Evolutionary conservation across 2,113 vertebrate species (phyloP).

Genomic region (Suncus etruscus): DNA sequence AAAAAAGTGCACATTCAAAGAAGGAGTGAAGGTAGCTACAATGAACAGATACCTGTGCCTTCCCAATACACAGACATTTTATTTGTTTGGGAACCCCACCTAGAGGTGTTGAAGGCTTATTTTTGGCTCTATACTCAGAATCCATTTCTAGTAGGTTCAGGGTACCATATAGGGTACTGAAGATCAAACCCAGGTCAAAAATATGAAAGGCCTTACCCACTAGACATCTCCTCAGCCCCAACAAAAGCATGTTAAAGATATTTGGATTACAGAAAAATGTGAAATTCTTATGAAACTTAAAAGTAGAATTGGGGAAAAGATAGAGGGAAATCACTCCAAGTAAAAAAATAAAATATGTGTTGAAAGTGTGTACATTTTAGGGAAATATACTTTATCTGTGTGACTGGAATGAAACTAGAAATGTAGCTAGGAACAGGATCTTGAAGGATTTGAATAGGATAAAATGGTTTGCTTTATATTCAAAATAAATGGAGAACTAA

Average conservation of each 20-base stretch:
- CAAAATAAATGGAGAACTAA: neutral
- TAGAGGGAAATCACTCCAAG: neutral
- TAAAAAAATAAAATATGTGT: neutral
- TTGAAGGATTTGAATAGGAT: neutral
- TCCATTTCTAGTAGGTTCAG: no score
- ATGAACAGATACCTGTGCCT: neutral
- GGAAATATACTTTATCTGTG: neutral
- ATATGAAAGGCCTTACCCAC: no score
- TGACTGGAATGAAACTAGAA: constrained; percentile 7
- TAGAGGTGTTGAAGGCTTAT: no score
- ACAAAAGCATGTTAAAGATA: neutral
- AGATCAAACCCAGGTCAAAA: no score
- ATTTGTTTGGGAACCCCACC: neutral
- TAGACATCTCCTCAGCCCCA: no score
- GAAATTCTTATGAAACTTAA: neutral
- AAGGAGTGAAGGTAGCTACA: neutral
- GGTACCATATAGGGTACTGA: no score
- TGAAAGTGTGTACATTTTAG: neutral
- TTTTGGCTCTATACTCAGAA: no score
- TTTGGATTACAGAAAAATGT: neutral
- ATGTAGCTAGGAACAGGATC: neutral
- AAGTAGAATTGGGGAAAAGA: neutral
- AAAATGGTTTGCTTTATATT: constrained; percentile 22
- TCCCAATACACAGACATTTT: neutral
- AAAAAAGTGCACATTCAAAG: neutral